A percentile compares a stretch with the other conserved stretches of the same genome.
phyloP scores from a whole-genome alignment of 1,140 invertebrate species.

The Eueides isabella region DNA sequence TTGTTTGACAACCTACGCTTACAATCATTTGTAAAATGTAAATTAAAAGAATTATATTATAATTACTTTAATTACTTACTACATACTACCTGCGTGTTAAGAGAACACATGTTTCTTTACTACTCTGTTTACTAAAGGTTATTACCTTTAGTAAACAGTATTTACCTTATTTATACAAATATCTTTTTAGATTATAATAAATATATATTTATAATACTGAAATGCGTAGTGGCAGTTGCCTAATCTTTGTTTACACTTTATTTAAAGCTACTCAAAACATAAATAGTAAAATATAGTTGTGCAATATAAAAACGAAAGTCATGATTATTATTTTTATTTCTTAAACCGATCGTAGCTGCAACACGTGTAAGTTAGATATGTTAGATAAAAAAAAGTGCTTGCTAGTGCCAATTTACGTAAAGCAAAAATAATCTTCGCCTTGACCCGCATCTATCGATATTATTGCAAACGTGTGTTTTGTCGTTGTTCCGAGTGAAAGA shows the following conservation, averaged over 20 bases:
- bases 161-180: too few species aligned
- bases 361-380: neutral
- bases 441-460: slow-evolving; percentile 22
- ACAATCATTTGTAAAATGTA: neutral
- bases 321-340: neutral
- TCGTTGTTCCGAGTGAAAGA: neutral
- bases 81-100: neutral
- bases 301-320: slow-evolving; percentile 12
- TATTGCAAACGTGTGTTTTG: neutral
- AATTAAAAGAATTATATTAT: neutral
- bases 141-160: too few species aligned
- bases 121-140: too few species aligned
- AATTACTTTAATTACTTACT: slow-evolving; percentile 6
- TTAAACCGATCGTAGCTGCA: neutral
- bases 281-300: neutral
- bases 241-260: neutral
- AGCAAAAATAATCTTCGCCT: slow-evolving; percentile 25
- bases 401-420: slow-evolving; percentile 13
- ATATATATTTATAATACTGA: neutral
- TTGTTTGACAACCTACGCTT: neutral
- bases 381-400: neutral
- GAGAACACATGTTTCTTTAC: too few species aligned
- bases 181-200: neutral
- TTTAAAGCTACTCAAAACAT: neutral
- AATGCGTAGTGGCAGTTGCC: neutral